A percentile compares a stretch with the other conserved stretches of the same genome.
Evolutionary conservation across 2,888 invertebrate genomes (phyloP).

Genomic region (Lissonota sp.): DNA sequence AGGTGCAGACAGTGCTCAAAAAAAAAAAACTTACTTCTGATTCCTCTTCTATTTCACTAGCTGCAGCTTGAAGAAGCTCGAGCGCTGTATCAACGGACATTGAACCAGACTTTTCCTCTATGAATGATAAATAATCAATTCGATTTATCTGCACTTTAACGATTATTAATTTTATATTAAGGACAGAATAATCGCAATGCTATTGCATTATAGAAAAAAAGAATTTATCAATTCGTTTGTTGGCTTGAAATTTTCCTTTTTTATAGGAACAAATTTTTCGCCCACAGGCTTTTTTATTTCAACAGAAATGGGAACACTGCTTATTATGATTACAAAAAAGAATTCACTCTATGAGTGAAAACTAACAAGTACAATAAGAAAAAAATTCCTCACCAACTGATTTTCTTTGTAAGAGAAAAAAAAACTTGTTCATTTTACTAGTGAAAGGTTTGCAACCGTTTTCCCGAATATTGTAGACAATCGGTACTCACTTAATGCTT

Average conservation of each 20-base stretch:
- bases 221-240: not conserved
- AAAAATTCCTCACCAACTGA: too few species aligned
- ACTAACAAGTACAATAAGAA: too few species aligned
- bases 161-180: too few species aligned
- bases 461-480: not conserved
- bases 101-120: conserved; percentile 91
- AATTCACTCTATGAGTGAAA: too few species aligned
- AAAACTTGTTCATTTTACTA: not conserved
- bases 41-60: conserved; percentile 96
- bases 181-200: too few species aligned
- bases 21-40: conserved; percentile 87
- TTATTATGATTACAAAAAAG: too few species aligned
- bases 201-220: not conserved
- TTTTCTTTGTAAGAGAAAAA: not conserved
- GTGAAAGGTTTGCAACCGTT: not conserved
- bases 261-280: too few species aligned
- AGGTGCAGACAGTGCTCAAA: not conserved
- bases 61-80: conserved; percentile 95
- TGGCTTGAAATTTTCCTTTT: not conserved
- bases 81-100: conserved; percentile 94
- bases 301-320: too few species aligned
- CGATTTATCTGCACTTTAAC: not conserved
- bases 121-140: conserved; percentile 70
- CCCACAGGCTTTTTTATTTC: too few species aligned
- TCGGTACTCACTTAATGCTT: conserved; percentile 89